Evolutionary conservation across 2,797 vertebrate species (phyloP).

Genomic region (Halcyon leucocephala): DNA sequence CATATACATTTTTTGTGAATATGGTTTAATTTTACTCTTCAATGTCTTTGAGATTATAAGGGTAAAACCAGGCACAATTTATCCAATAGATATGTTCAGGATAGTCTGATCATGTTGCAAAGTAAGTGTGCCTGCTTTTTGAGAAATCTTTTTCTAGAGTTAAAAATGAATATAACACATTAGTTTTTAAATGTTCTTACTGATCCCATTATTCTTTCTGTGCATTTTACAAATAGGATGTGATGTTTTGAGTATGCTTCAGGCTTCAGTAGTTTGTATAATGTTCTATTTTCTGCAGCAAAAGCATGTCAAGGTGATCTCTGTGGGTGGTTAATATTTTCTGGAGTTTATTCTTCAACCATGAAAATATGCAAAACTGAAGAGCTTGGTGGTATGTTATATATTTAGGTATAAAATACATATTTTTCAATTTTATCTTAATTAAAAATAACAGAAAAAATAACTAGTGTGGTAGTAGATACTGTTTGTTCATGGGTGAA

Average conservation of each 20-base stretch:
- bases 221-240: conserved; percentile 73
- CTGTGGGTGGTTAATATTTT: conserved; percentile 76
- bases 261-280: conserved; percentile 74
- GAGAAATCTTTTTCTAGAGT: not conserved
- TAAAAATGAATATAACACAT: conserved; percentile 24
- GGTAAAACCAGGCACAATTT: conserved; percentile 20
- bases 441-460: not conserved
- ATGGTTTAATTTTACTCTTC: not conserved
- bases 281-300: conserved; percentile 76
- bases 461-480: not conserved
- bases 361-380: conserved; percentile 71
- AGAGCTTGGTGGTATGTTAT: conserved; percentile 47
- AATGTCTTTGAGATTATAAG: not conserved
- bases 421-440: not conserved
- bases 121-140: not conserved
- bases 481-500: conserved; percentile 15
- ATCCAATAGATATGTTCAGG: not conserved
- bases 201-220: conserved; percentile 59
- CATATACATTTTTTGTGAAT: not conserved
- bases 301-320: conserved; percentile 78
- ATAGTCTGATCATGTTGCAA: not conserved
- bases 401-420: not conserved
- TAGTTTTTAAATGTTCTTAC: conserved; percentile 61
- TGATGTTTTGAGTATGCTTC: conserved; percentile 77
- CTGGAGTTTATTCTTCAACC: conserved; percentile 66